Evolutionary conservation across 2,797 vertebrate species (phyloP).

Genomic region (Hippopotamyrus pictus): DNA sequence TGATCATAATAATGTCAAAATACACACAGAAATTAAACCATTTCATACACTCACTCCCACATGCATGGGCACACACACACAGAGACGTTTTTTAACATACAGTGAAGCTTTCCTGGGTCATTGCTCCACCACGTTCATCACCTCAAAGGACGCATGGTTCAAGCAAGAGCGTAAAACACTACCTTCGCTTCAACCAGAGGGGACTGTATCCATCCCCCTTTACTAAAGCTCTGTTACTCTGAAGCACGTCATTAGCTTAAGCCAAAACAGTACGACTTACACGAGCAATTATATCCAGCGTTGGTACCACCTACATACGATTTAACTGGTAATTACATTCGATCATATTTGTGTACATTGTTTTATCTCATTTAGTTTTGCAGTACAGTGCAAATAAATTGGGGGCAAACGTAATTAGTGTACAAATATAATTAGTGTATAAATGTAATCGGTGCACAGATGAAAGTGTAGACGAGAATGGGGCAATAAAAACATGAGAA

Average conservation of each 20-base stretch:
- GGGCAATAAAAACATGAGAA: slow-evolving; percentile 37
- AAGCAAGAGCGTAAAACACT: neutral
- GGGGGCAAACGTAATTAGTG: slow-evolving; percentile 72
- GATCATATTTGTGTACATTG: slow-evolving; percentile 88
- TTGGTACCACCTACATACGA: slow-evolving; percentile 75
- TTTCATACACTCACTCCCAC: neutral
- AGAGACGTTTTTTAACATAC: neutral
- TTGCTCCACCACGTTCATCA: neutral
- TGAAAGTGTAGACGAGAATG: slow-evolving; percentile 37
- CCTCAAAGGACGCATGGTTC: neutral
- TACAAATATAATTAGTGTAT: slow-evolving; percentile 20
- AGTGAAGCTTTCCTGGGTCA: neutral
- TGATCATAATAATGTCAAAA: neutral
- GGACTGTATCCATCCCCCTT: slow-evolving; percentile 97
- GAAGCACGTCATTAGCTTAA: slow-evolving; percentile 80
- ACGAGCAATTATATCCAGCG: slow-evolving; percentile 69
- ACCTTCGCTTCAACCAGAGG: slow-evolving; percentile 40
- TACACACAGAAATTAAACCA: neutral
- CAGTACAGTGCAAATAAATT: slow-evolving; percentile 76
- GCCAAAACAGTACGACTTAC: slow-evolving; percentile 70
- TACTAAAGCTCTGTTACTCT: slow-evolving; percentile 80
- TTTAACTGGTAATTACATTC: slow-evolving; percentile 86
- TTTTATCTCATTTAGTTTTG: slow-evolving; percentile 84
- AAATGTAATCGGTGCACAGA: slow-evolving; percentile 34
- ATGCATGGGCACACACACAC: neutral